Conservation (phyloP, 1,140 invertebrate genomes). For the Drosophila murphyi region DNA sequence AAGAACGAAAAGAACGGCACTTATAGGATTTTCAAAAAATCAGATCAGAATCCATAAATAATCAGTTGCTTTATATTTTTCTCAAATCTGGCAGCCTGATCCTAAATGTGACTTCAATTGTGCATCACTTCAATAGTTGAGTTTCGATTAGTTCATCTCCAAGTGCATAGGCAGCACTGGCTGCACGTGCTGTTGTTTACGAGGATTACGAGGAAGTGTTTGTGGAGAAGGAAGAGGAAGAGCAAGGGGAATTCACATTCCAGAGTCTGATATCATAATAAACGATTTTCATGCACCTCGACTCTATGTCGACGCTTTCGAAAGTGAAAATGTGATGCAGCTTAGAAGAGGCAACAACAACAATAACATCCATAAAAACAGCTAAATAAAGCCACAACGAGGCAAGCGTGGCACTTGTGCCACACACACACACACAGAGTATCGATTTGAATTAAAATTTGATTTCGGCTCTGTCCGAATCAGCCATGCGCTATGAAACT, state of each 20-base stretch:
- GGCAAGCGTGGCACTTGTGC: background rate
- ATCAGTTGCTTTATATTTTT: background rate
- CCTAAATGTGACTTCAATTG: background rate
- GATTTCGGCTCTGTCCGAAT: conserved; percentile 4
- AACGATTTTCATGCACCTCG: conserved; percentile 44
- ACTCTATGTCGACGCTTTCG: conserved; percentile 56
- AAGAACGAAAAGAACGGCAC: no score
- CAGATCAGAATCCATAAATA: background rate
- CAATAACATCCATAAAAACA: conserved; percentile 22
- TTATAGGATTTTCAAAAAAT: no score
- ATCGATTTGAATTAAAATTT: conserved; percentile 4
- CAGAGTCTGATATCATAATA: conserved; percentile 57
- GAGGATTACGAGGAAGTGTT: no score
- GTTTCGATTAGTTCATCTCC: background rate
- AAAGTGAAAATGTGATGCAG: conserved; percentile 67
- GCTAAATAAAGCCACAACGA: background rate
- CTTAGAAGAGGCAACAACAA: conserved; percentile 7
- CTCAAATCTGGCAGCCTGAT: background rate
- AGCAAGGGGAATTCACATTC: conserved; percentile 9
- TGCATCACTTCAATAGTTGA: background rate
- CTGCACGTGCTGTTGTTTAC: background rate
- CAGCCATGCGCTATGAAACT: background rate
- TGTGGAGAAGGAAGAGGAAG: background rate
- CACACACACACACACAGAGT: background rate
- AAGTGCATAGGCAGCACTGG: background rate